These are phyloP conservation scores for Platalea minor DNA, from an alignment of 2,797 vertebrate genomes.

Conservation along the genomic window DNA sequence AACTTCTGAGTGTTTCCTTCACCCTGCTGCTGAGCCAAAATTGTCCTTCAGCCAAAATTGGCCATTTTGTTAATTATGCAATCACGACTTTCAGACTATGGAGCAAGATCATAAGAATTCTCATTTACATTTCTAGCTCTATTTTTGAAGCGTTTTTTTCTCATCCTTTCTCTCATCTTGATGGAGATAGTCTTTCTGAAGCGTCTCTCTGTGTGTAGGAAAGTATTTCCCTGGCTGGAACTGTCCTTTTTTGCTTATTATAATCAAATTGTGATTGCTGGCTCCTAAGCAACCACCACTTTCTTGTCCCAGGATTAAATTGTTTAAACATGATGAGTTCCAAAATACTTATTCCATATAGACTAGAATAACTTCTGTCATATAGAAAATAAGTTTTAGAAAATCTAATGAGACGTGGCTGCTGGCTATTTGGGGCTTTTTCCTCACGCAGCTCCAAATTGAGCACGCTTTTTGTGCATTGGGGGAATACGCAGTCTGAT, in stretches of 20 bases:
- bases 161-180: background rate
- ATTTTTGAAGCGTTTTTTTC: background rate
- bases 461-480: background rate
- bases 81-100: background rate
- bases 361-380: background rate
- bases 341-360: background rate
- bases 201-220: fast-evolving
- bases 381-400: background rate
- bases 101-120: background rate
- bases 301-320: background rate
- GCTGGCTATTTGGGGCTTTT: background rate
- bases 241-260: background rate
- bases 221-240: background rate
- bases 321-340: background rate
- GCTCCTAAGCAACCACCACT: background rate
- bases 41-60: background rate
- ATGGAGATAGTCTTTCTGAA: background rate
- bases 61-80: constrained; percentile 24
- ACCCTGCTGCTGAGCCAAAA: background rate
- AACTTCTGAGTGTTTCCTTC: background rate
- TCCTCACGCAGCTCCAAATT: background rate
- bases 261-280: background rate
- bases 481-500: background rate
- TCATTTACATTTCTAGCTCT: constrained; percentile 5
- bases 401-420: background rate